Evolutionary conservation across 2,888 invertebrate genomes (phyloP), one percentile per base, ranked within the genome.

Genomic region (Cheilosia pagana): DNA sequence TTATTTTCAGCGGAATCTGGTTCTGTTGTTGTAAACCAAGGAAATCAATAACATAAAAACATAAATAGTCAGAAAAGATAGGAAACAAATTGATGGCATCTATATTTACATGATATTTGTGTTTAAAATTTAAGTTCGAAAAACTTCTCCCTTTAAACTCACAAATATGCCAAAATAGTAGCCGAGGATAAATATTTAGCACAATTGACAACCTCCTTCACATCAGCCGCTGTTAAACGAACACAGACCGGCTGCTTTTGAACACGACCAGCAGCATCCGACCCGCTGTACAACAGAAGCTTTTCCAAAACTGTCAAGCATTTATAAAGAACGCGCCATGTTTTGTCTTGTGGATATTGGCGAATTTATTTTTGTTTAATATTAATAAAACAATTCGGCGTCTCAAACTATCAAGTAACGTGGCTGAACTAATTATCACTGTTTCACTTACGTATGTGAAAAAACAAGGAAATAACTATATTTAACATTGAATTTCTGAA

Each of bases 241-340:
- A 14, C 23, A 12, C 1, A 21, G 8, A 6, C 12, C 12, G 4
- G 12, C 35, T 3, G 12, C 35, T 39, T 23, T 1, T 39, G 23
- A 65, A 65, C 50, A 35, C n/a, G 12, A 12, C 35, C 35, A 12
- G 12, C 3, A 35, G 35, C 35, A 35, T 12, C 12, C 1, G 1
- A 21, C 35, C 55, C 67, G 55, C 67, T 68, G 67, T 68, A 31
- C 52, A 53, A 19, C n/a, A 6, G 19, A 12, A 35, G 35, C 35
- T 35, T 35, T 35, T 45, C 31, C n/a, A 12, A 39, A 52, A n/a
- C 23, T 59, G 75, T 75, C 75, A 75, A 67, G 39, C 43, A 45
- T 3, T 23, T 16, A 45, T 5, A 65, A 63, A 50, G 48, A 59
- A 75, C 75, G 75, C 75, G 67, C 65, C 75, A 75, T 75, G 59